Evolutionary conservation across 2,113 vertebrate genomes (phyloP), one percentile per base, ranked within the genome.

Genomic region (Glaucomys volans): DNA sequence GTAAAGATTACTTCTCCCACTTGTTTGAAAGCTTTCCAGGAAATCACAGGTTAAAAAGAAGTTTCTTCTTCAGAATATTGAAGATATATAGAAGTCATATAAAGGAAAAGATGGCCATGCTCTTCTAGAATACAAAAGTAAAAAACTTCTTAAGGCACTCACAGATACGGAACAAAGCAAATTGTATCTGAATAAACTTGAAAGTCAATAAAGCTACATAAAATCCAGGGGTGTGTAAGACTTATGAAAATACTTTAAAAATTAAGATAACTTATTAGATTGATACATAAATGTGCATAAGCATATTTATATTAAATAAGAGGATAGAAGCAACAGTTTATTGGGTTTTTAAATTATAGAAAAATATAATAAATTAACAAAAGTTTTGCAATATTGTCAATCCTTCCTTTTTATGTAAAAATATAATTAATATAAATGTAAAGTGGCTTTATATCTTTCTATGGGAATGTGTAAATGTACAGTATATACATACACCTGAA

Each of bases 21-120:
- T 98, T 96, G 87, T 93, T 96, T 87, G 88, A 86, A 97, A 96
- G 92, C 86, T 98, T 97, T 97, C 93, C 94, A 97, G 97, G 97
- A 91, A 77, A 98, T 90, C 95, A 90, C 67, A 95, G 95, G 97
- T 97, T 98, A 95, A 96, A 89, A 97, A 86, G 96, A 97, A 86
- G 96, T 97, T 96, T 81, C 90, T 95, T 97, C 69, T 94, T 94
- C 37, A 96, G 87, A 81, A 94, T 95, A 64, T 40, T 97, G 80
- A 95, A 97, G 97, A 93, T 76, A 82, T 90, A 85, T 0, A 83
- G 89, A 95, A 72, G 77, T 52, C 47, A 95, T 50, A 81, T 37
- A 82, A 47, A 50, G 76, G 37, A 87, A 95, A 92, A 95, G 92
- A 87, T 66, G 30, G 67, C 62, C 80, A 91, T 16, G 59, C 5